These are phyloP conservation scores for Euphydryas editha DNA, from an alignment of 2,888 invertebrate species.

Conservation along the genomic window DNA sequence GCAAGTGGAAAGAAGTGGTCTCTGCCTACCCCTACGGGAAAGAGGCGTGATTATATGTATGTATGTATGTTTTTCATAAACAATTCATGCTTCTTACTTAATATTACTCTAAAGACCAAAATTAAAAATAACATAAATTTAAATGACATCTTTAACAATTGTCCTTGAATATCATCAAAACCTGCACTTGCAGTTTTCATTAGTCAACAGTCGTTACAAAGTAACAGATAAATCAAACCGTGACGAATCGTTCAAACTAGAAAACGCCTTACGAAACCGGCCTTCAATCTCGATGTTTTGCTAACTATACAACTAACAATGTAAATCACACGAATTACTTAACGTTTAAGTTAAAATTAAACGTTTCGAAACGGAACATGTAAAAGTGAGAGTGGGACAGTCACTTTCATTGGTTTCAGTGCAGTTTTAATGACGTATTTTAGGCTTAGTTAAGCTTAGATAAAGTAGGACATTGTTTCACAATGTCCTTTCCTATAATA, in stretches of 20 bases:
- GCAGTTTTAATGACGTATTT: background rate
- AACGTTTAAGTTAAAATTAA: slow-evolving; percentile 9
- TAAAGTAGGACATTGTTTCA: background rate
- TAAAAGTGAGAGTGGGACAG: background rate
- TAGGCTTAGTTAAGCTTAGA: background rate
- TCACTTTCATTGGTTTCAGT: background rate
- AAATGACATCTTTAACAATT: background rate
- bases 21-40: too few relatives aligned
- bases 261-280: slow-evolving; percentile 34
- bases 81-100: too few relatives aligned
- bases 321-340: slow-evolving; percentile 16
- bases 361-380: slow-evolving; percentile 10
- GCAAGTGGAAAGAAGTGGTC: too few relatives aligned
- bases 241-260: slow-evolving; percentile 29
- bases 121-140: background rate
- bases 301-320: slow-evolving; percentile 15
- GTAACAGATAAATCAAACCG: slow-evolving; percentile 24
- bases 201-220: slow-evolving; percentile 23
- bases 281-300: slow-evolving; percentile 30
- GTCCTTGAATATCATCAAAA: slow-evolving; percentile 18
- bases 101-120: background rate
- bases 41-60: too few relatives aligned
- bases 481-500: background rate
- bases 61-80: too few relatives aligned
- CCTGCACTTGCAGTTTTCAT: slow-evolving; percentile 18